Evolutionary conservation across 2,797 vertebrate genomes (phyloP), one percentile per base, ranked within the genome.

Genomic region (Micrastur ruficollis): DNA sequence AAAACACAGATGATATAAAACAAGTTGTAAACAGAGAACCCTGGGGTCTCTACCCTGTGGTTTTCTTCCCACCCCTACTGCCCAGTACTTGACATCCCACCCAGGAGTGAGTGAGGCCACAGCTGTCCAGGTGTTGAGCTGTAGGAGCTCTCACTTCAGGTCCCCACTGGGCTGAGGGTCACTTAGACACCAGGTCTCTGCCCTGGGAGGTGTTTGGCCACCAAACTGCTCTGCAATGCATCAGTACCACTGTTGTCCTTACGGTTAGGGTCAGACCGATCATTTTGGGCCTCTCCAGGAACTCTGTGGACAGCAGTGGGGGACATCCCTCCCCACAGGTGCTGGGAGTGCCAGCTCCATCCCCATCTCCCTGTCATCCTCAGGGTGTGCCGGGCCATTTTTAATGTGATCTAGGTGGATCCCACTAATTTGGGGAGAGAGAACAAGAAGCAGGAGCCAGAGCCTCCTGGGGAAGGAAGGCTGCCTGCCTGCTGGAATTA

Each of bases 211-310:
- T 49, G 53, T 66, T 42, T 72, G 79, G 10, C 36, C 53, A 61
- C 36, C 11, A 66, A n/a, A 49, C 66, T 49, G 15, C 34, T 52
- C 18, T 56, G n/a, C 55, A 46, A 23, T 25, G 27, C 70, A 14
- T 38, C 59, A 70, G 16, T 36, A 46, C 8, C 40, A n/a, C 21
- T 20, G 16, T 11, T 76, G n/a, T 53, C 23, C 17, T 23, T 6
- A 21, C 0, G 0, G 3, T 22, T 50, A 36, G 15, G 8, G 27
- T 71, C 66, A 84, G 29, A 76, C 4, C 9, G 29, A 56, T 9
- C 8, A 18, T 61, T 53, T 8, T 38, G 42, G 14, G 12, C 9
- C 82, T 66, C 27, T 73, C 42, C 11, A 36, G 34, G 42, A 83
- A 2, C 32, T 44, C 31, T 59, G 38, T 34, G 25, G 47, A n/a